Conservation (phyloP, 2,113 vertebrate species). For the Erpornis zantholeuca region DNA sequence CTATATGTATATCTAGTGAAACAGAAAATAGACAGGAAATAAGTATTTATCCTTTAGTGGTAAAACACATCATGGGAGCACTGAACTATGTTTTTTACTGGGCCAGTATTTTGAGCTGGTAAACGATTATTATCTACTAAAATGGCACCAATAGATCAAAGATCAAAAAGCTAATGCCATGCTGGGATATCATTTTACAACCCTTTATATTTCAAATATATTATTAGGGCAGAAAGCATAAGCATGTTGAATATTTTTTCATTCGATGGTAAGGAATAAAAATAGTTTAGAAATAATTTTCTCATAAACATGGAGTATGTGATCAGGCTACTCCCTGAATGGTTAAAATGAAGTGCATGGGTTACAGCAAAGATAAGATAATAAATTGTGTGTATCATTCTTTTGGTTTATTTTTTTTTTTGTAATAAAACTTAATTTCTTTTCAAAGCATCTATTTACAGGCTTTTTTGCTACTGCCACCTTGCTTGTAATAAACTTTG, state of each 20-base stretch:
- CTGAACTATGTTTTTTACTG: constrained; percentile 25
- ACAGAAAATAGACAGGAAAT: neutral
- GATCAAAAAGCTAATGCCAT: constrained; percentile 8
- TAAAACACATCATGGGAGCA: constrained; percentile 19
- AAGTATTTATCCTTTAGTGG: neutral
- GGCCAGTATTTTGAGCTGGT: constrained; percentile 39
- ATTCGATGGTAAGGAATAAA: neutral
- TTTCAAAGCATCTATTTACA: constrained; percentile 44
- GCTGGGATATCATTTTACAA: constrained; percentile 11
- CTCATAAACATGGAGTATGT: neutral
- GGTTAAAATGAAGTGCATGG: neutral
- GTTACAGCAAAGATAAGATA: neutral
- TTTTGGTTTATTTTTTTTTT: constrained; percentile 32
- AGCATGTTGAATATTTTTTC: neutral
- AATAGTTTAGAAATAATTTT: constrained; percentile 7
- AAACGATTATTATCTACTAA: constrained; percentile 44
- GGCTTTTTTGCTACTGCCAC: neutral
- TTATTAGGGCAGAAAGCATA: neutral
- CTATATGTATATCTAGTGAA: neutral
- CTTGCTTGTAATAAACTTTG: neutral
- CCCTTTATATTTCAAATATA: neutral
- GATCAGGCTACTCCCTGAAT: neutral
- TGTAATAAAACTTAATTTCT: constrained; percentile 40
- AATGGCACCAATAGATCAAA: constrained; percentile 39
- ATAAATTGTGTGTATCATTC: constrained; percentile 3